Conservation (phyloP, 1,140 invertebrate species). For the Leptinotarsa defecta region DNA sequence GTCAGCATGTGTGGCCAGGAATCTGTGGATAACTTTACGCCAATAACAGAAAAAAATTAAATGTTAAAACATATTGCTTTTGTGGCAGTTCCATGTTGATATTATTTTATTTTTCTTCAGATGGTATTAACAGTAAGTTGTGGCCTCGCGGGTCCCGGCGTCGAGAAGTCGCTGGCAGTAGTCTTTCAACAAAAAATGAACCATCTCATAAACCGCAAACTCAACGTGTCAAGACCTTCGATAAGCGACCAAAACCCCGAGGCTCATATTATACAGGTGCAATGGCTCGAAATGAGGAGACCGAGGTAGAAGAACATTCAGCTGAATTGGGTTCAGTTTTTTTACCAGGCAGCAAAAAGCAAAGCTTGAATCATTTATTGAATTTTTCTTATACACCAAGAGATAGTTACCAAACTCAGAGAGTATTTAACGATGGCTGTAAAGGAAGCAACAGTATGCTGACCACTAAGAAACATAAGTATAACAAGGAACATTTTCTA, state of each 20-base stretch:
- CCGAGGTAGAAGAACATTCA: constrained; percentile 65
- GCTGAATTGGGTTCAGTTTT: constrained; percentile 82
- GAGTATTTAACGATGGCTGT: constrained; percentile 29
- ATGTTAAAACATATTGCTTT: too few relatives aligned
- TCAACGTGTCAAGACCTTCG: constrained; percentile 67
- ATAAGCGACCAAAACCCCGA: constrained; percentile 77
- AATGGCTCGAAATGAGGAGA: constrained; percentile 70
- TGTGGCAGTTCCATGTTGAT: too few relatives aligned
- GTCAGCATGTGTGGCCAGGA: too few relatives aligned
- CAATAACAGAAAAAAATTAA: too few relatives aligned
- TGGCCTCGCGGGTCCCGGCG: constrained; percentile 67
- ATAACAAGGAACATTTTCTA: constrained; percentile 91
- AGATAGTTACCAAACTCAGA: constrained; percentile 52
- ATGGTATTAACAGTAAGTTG: constrained; percentile 63
- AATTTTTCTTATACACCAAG: constrained; percentile 81
- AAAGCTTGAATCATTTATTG: constrained; percentile 89
- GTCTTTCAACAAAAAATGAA: constrained; percentile 64
- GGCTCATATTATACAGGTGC: constrained; percentile 61
- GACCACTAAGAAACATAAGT: constrained; percentile 67
- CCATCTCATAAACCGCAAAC: constrained; percentile 63
- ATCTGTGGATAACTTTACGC: too few relatives aligned
- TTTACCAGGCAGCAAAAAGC: constrained; percentile 84
- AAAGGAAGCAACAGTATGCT: constrained; percentile 50
- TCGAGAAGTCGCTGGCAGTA: constrained; percentile 64
- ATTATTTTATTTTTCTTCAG: constrained; percentile 51